phyloP scores from a whole-genome alignment of 2,888 invertebrate genomes.

The Dryadula phaetusa region DNA sequence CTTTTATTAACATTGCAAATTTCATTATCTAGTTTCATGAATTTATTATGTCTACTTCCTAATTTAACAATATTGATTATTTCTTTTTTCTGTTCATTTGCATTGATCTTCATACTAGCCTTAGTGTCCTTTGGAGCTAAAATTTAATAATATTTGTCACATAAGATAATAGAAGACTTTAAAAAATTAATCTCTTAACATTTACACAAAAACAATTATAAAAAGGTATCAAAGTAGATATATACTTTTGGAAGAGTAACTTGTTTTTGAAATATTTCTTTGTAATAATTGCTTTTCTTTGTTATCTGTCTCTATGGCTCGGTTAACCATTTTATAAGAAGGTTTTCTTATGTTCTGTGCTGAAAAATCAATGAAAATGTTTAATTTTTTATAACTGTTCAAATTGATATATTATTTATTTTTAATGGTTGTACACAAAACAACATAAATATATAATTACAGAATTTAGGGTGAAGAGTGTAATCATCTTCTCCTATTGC shows the following conservation, averaged over 20 bases:
- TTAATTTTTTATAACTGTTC: no score
- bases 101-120: conserved; percentile 57
- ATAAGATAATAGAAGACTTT: not conserved
- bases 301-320: conserved; percentile 52
- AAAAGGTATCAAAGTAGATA: conserved; percentile 32
- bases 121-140: conserved; percentile 62
- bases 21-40: conserved; percentile 48
- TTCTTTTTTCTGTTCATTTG: conserved; percentile 54
- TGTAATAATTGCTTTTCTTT: conserved; percentile 54
- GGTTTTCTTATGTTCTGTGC: conserved; percentile 54
- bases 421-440: not conserved
- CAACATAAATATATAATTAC: conserved; percentile 55
- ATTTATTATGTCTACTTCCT: conserved; percentile 50
- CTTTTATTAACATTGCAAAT: conserved; percentile 51
- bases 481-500: conserved; percentile 69
- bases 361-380: conserved; percentile 46
- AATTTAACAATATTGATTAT: conserved; percentile 50
- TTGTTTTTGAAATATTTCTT: conserved; percentile 55
- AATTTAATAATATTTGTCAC: conserved; percentile 43
- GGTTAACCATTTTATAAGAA: conserved; percentile 50
- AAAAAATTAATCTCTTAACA: no score
- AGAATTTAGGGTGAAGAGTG: conserved; percentile 59
- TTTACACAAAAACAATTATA: not conserved
- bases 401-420: not conserved
- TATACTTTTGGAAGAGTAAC: conserved; percentile 58